Evolutionary conservation across 2,888 invertebrate species (phyloP).

Genomic region (Philhelius pedissequus): DNA sequence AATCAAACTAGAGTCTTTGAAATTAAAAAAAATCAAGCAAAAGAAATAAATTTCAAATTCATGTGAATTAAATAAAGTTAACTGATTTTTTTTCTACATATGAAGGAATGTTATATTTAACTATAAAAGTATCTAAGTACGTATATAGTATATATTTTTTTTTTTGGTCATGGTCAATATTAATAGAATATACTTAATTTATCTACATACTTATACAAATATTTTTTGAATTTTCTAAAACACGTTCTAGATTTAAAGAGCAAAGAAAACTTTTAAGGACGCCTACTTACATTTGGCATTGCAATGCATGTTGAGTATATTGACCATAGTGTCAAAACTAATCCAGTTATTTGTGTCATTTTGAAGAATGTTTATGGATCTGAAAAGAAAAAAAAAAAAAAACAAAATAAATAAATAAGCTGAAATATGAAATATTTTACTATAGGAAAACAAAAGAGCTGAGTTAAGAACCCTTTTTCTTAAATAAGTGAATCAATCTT

Average conservation of each 20-base stretch:
- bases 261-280: slow-evolving; percentile 9
- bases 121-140: not conserved
- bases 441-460: slow-evolving; percentile 29
- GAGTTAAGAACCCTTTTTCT: slow-evolving; percentile 6
- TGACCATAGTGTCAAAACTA: slow-evolving; percentile 75
- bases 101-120: not conserved
- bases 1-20: slow-evolving; percentile 24
- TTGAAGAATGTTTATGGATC: slow-evolving; percentile 70
- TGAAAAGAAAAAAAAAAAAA: slow-evolving; percentile 69
- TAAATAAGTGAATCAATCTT: no score
- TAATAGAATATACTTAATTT: slow-evolving; percentile 27
- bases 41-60: slow-evolving; percentile 35
- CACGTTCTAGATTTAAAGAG: slow-evolving; percentile 38
- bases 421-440: not conserved
- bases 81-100: not conserved
- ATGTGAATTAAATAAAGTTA: not conserved
- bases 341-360: slow-evolving; percentile 76
- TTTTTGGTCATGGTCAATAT: slow-evolving; percentile 60
- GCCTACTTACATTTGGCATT: slow-evolving; percentile 78
- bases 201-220: not conserved
- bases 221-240: not conserved
- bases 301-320: slow-evolving; percentile 77
- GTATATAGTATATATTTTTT: not conserved
- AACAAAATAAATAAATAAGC: not conserved
- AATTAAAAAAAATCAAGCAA: not conserved